These are phyloP conservation scores for Amblyopsis rosae DNA, from an alignment of 2,113 vertebrate genomes.

Conservation along the genomic window DNA sequence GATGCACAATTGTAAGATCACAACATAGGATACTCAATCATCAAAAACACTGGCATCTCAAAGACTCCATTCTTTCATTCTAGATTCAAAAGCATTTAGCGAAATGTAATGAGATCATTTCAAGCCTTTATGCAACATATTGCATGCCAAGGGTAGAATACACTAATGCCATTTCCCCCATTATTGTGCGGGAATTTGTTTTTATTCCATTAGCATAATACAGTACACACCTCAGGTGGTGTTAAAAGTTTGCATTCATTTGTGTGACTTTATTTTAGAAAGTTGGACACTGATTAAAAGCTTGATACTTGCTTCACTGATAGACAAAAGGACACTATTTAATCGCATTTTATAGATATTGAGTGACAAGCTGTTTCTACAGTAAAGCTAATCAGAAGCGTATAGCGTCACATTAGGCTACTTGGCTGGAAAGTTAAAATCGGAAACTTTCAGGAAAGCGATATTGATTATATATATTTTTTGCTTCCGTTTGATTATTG, in stretches of 20 bases:
- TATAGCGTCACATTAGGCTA: slow-evolving; percentile 37
- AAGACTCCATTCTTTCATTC: no score
- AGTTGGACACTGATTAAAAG: not conserved
- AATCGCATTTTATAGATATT: slow-evolving; percentile 2
- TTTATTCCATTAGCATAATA: no score
- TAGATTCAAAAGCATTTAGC: no score
- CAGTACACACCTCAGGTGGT: not conserved
- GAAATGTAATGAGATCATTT: no score
- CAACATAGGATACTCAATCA: no score
- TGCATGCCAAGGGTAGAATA: no score
- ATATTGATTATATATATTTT: slow-evolving; percentile 75
- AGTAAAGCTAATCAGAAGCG: slow-evolving; percentile 1
- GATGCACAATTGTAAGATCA: no score
- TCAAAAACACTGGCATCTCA: no score
- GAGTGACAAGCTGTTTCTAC: slow-evolving; percentile 4
- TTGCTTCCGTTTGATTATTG: slow-evolving; percentile 73
- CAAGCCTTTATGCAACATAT: no score
- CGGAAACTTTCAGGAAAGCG: slow-evolving; percentile 70
- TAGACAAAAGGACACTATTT: not conserved
- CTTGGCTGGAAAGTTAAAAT: slow-evolving; percentile 23
- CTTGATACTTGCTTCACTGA: not conserved
- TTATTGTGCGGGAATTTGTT: no score
- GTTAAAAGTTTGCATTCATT: not conserved
- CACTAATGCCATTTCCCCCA: no score
- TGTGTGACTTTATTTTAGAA: not conserved